These are phyloP conservation scores for Aptenodytes patagonicus DNA, from an alignment of 2,113 vertebrate genomes.

Conservation along the genomic window DNA sequence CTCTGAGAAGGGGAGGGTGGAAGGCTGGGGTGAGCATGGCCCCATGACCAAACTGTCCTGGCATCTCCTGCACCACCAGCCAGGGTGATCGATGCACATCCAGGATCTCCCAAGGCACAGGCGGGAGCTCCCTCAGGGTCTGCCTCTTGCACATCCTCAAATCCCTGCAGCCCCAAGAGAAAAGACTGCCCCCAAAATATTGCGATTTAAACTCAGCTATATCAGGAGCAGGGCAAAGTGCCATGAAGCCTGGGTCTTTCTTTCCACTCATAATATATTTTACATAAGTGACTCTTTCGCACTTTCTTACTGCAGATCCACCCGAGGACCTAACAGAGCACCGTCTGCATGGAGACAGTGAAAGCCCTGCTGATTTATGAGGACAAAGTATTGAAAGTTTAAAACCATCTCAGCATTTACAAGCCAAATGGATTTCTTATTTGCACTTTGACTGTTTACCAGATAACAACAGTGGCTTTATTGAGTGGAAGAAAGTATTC, in stretches of 20 bases:
- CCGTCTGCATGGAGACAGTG: slow-evolving; percentile 54
- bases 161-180: neutral
- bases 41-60: neutral
- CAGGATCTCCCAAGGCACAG: neutral
- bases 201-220: neutral
- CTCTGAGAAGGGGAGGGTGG: neutral
- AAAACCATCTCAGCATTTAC: slow-evolving; percentile 81
- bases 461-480: slow-evolving; percentile 70
- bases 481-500: slow-evolving; percentile 57
- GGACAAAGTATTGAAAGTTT: slow-evolving; percentile 76
- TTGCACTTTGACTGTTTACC: slow-evolving; percentile 77
- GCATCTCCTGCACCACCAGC: neutral
- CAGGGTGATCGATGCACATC: neutral
- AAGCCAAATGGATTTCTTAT: slow-evolving; percentile 91
- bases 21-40: neutral
- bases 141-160: neutral
- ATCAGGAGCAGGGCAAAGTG: neutral
- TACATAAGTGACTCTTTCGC: neutral
- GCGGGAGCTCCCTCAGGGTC: neutral
- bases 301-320: slow-evolving; percentile 90
- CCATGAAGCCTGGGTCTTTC: neutral
- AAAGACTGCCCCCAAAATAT: neutral
- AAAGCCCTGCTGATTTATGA: slow-evolving; percentile 57
- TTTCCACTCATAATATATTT: neutral
- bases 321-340: slow-evolving; percentile 91